These are phyloP conservation scores for Eugnorisma glareosa DNA, from an alignment of 2,888 invertebrate species.

Conservation along the genomic window DNA sequence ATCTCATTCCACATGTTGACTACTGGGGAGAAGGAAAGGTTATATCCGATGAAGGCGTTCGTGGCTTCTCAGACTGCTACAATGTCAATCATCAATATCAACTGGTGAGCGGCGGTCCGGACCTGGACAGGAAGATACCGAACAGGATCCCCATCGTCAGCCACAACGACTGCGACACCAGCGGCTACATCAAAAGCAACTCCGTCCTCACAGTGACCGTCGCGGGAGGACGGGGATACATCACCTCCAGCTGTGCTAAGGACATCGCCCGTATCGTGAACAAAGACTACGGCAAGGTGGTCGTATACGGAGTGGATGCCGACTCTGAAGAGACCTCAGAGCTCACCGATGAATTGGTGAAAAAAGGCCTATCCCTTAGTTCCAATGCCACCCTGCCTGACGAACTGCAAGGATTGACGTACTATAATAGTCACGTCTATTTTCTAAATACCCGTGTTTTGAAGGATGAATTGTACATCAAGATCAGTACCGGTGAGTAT, in stretches of 20 bases:
- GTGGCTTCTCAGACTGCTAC: constrained; percentile 72
- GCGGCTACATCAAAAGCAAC: constrained; percentile 69
- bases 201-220: constrained; percentile 71
- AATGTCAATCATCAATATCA: constrained; percentile 73
- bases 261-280: constrained; percentile 74
- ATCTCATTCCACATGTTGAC: constrained; percentile 69
- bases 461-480: constrained; percentile 59
- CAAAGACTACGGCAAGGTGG: constrained; percentile 64
- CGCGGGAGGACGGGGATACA: constrained; percentile 64
- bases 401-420: constrained; percentile 61
- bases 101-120: constrained; percentile 71
- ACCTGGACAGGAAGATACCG: constrained; percentile 71
- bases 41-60: constrained; percentile 41
- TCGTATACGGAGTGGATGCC: constrained; percentile 66
- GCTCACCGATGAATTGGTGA: constrained; percentile 60
- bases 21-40: constrained; percentile 77
- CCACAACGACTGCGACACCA: constrained; percentile 70
- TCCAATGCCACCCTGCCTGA: constrained; percentile 56
- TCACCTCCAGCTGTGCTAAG: constrained; percentile 69
- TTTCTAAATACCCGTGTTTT: constrained; percentile 64
- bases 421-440: constrained; percentile 64
- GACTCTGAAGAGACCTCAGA: constrained; percentile 60
- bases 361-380: constrained; percentile 56
- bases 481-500: constrained; percentile 57
- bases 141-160: constrained; percentile 73